Evolutionary conservation across 2,113 vertebrate genomes (phyloP).

Genomic region (Prolemur simus): DNA sequence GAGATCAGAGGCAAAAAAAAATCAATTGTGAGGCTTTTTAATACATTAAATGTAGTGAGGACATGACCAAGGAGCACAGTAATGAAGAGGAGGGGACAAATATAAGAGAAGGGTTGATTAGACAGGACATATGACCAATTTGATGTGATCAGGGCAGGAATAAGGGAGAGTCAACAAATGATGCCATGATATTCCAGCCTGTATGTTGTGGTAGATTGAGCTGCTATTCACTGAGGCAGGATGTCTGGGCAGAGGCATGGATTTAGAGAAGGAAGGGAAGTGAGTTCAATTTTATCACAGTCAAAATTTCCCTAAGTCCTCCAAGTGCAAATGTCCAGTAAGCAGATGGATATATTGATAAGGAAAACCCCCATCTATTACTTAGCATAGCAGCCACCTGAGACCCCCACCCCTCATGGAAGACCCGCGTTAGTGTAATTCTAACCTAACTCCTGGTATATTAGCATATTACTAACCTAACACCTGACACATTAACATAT

Average conservation of each 20-base stretch:
- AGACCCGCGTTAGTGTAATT: too few species aligned
- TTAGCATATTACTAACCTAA: too few species aligned
- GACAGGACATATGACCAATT: not conserved
- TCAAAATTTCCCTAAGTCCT: not conserved
- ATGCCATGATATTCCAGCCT: not conserved
- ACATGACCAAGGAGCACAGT: not conserved
- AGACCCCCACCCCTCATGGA: too few species aligned
- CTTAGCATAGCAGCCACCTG: too few species aligned
- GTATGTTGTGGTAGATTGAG: not conserved
- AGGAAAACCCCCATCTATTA: too few species aligned
- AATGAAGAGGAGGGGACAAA: not conserved
- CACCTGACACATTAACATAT: too few species aligned
- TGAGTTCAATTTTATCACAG: not conserved
- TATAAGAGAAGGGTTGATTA: not conserved
- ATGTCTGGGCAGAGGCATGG: not conserved
- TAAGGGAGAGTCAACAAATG: not conserved
- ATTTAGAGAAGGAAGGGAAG: not conserved
- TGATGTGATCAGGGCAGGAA: not conserved
- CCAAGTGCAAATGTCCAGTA: not conserved
- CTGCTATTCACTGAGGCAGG: not conserved
- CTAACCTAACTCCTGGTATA: too few species aligned
- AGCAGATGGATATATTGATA: not conserved
- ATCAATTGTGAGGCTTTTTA: not conserved
- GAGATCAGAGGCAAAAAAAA: not conserved
- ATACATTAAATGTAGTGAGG: not conserved